Conservation (phyloP, 2,797 vertebrate genomes). For the Acrossocheilus wenchowensis region DNA sequence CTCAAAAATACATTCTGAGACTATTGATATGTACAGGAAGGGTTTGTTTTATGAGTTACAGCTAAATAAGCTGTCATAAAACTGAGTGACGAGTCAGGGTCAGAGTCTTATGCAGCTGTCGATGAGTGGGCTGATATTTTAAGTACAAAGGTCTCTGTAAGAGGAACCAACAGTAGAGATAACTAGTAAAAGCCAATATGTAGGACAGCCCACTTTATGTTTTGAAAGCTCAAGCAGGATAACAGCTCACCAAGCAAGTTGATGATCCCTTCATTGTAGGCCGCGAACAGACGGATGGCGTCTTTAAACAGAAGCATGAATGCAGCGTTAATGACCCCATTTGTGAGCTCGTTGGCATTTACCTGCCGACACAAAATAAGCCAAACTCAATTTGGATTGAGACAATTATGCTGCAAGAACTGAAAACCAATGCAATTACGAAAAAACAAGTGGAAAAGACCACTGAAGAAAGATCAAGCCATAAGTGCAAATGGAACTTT, state of each 20-base stretch:
- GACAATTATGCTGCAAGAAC: background rate
- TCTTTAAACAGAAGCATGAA: slow-evolving; percentile 99
- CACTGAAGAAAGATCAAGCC: background rate
- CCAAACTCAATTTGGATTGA: background rate
- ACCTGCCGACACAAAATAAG: slow-evolving; percentile 75
- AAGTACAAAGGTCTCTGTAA: slow-evolving; percentile 56
- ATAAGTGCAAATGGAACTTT: background rate
- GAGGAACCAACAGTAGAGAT: slow-evolving; percentile 42
- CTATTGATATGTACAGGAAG: background rate
- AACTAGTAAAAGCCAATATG: slow-evolving; percentile 38
- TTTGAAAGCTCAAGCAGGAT: background rate
- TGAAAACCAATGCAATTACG: background rate
- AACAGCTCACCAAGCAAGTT: slow-evolving; percentile 89
- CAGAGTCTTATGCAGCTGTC: slow-evolving; percentile 28
- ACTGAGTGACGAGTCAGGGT: slow-evolving; percentile 24
- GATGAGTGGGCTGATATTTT: background rate
- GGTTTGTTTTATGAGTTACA: slow-evolving; percentile 30
- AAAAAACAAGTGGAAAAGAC: background rate
- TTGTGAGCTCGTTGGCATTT: slow-evolving; percentile 96
- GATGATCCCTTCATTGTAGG: slow-evolving; percentile 97
- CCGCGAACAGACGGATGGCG: slow-evolving; percentile 95
- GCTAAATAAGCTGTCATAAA: slow-evolving; percentile 31
- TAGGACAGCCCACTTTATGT: slow-evolving; percentile 6
- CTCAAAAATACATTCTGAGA: background rate
- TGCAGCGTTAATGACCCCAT: slow-evolving; percentile 95